Evolutionary conservation across 2,113 vertebrate genomes (phyloP).

Genomic region (Natator depressus): DNA sequence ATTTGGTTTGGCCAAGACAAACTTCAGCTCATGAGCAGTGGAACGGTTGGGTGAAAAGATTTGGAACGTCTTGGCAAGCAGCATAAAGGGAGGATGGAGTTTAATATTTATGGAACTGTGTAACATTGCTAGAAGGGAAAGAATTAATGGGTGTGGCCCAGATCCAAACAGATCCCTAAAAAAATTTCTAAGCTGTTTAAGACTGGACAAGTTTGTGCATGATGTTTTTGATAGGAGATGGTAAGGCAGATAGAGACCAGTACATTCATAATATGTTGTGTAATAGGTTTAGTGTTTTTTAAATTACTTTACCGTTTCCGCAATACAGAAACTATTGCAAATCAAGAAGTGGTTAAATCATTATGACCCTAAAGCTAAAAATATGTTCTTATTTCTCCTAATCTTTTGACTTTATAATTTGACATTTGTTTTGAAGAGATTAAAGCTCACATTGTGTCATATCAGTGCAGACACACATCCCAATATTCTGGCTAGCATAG

Average conservation of each 20-base stretch:
- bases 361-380: too few species aligned
- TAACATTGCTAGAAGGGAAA: background rate
- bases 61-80: background rate
- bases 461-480: too few species aligned
- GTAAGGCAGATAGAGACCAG: background rate
- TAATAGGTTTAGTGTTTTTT: too few species aligned
- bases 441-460: background rate
- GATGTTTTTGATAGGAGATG: background rate
- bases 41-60: accelerated
- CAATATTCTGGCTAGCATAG: background rate
- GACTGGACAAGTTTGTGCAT: background rate
- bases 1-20: accelerated
- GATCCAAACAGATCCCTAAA: background rate
- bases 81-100: accelerated
- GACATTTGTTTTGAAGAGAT: background rate
- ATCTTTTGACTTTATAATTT: background rate
- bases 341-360: background rate
- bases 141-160: background rate
- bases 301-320: background rate
- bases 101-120: background rate
- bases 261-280: background rate
- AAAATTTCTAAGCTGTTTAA: background rate
- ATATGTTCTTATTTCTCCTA: background rate
- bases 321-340: background rate
- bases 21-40: accelerated